A percentile compares a stretch with the other conserved stretches of the same genome.
These are phyloP conservation scores for Dorcus parallelipipedus DNA, from an alignment of 2,888 invertebrate genomes.

Conservation along the genomic window DNA sequence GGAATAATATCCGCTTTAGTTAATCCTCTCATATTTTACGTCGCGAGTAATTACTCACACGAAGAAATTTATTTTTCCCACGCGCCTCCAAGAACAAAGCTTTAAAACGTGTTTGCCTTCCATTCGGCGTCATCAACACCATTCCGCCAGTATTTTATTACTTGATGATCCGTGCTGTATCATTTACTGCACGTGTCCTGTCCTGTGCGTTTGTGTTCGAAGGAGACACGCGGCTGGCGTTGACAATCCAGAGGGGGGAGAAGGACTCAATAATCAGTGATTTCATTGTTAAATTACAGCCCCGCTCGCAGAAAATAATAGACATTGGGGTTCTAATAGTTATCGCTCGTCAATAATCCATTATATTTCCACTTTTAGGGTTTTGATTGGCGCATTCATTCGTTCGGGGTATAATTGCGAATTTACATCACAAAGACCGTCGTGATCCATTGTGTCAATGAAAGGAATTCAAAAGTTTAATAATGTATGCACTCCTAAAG, in stretches of 20 bases:
- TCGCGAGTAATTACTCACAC: too few relatives aligned
- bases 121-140: constrained; percentile 18
- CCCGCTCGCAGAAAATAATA: constrained; percentile 22
- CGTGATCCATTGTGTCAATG: too few relatives aligned
- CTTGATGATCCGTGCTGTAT: constrained; percentile 21
- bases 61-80: too few relatives aligned
- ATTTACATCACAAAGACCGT: not conserved
- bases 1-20: too few relatives aligned
- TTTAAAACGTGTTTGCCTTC: constrained; percentile 4
- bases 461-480: too few relatives aligned
- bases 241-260: not conserved
- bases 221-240: constrained; percentile 6
- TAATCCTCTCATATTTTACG: too few relatives aligned
- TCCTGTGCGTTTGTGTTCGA: constrained; percentile 4
- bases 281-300: constrained; percentile 13
- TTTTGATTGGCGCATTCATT: constrained; percentile 18
- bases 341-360: constrained; percentile 19
- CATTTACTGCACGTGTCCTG: constrained; percentile 29
- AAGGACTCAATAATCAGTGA: constrained; percentile 15
- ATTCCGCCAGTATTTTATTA: constrained; percentile 24
- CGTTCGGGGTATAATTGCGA: not conserved
- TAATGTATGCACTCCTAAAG: too few relatives aligned
- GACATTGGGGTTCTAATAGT: constrained; percentile 18
- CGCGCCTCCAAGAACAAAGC: not conserved
- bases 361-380: constrained; percentile 19